Percentiles rank a stretch among this genome's conserved stretches.
These are phyloP conservation scores for Mus minutoides DNA, from an alignment of 2,797 vertebrate genomes.

Conservation along the genomic window DNA sequence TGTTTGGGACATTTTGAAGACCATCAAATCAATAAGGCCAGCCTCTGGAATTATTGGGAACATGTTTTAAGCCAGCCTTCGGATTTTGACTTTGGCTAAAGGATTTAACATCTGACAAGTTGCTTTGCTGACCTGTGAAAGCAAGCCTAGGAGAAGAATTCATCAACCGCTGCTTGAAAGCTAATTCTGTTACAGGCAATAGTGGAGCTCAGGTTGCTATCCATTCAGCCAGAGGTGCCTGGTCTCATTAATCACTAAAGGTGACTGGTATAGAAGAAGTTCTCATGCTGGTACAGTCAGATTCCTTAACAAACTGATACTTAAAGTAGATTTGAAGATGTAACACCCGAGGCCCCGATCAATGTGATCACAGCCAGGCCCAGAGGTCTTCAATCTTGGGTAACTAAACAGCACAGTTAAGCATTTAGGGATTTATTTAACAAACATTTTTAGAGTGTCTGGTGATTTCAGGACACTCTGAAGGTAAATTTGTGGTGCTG, in stretches of 20 bases:
- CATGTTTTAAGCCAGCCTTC: conserved; percentile 30
- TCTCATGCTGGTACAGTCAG: not conserved
- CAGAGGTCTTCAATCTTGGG: not conserved
- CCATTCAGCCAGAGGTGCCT: not conserved
- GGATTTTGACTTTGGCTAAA: conserved; percentile 38
- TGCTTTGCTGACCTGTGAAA: conserved; percentile 53
- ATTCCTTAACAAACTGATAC: conserved; percentile 47
- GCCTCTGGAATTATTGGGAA: not conserved
- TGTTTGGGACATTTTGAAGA: conserved; percentile 6
- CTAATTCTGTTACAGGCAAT: conserved; percentile 57
- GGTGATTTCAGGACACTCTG: not conserved
- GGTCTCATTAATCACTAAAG: conserved; percentile 55
- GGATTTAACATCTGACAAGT: conserved; percentile 38
- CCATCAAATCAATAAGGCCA: not conserved
- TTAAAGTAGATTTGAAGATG: not conserved
- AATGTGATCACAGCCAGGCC: not conserved
- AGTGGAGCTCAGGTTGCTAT: not conserved
- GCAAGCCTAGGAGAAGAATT: conserved; percentile 49
- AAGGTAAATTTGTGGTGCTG: not conserved
- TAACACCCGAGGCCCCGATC: not conserved
- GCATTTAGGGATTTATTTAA: not conserved
- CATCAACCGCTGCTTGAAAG: not conserved
- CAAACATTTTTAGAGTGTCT: not conserved
- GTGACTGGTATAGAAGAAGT: not conserved
- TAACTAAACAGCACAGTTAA: conserved; percentile 27